Base-by-base conservation (phyloP, 1,140 invertebrate species). In the Zaprionus gabonicus region DNA sequence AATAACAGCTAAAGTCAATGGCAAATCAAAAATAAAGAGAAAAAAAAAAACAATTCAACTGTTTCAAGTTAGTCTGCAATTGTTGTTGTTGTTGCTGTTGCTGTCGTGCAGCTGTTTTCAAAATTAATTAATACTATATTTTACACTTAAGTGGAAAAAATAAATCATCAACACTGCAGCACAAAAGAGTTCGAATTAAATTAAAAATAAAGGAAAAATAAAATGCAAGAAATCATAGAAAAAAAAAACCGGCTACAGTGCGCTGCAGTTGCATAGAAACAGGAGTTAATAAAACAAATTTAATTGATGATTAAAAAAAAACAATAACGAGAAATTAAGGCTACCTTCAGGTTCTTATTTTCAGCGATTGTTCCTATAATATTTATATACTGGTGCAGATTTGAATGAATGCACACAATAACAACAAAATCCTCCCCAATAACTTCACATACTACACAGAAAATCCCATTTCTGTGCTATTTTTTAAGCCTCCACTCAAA, bases 81-180 rank as follows among this genome's bases (percentile, higher is more conserved):
- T 38, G n/a, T 34, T 62, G 56, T 56, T 66, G 31, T 23, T 64
- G 41, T 58, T 62, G 49, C 34, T 67, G 36, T 34, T 68, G 66
- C 17, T 69, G 56, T 49, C 55, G 46, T 46, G 69, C 83, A 80
- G 87, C 82, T 87, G 80, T 81, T 87, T 88, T 83, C 46, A 88
- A 88, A 87, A 84, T 90, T 88, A 87, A 87, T 87, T 81, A 87
- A 88, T 73, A 67, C 65, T 67, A 82, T 82, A 84, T 81, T 72
- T 87, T 83, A 83, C 57, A 66, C 75, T 38, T 71, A 76, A 81
- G 70, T 86, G 71, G 49, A 83, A 81, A 82, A 83, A 76, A 87
- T 87, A 87, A 88, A 88, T 87, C 84, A 87, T 73, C 84, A 81
- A 73, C 58, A 77, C 63, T 60, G 53, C 9, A 34, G 53, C 57